These are phyloP conservation scores for Bombus huntii DNA, from an alignment of 1,140 invertebrate species.

Conservation along the genomic window DNA sequence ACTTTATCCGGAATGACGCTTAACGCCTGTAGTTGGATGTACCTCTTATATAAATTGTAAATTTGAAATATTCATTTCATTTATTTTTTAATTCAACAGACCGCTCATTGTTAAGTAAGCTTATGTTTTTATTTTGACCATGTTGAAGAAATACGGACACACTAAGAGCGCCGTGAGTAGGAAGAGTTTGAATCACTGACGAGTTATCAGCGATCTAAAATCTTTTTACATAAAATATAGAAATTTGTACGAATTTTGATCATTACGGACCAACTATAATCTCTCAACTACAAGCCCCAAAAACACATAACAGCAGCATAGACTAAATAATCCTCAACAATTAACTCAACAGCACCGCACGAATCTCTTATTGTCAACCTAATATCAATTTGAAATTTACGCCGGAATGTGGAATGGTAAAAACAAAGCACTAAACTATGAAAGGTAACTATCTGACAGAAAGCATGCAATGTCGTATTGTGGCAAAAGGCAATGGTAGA, in stretches of 20 bases:
- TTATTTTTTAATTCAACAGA: no score
- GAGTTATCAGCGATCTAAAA: not conserved
- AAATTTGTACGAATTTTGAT: not conserved
- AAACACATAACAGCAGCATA: not conserved
- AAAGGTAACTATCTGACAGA: slow-evolving; percentile 20
- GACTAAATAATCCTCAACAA: not conserved
- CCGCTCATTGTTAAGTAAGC: no score
- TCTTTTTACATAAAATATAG: not conserved
- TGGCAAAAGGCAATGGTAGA: slow-evolving; percentile 39
- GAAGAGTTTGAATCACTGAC: not conserved
- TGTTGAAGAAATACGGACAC: no score
- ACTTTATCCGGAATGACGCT: no score
- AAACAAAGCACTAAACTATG: slow-evolving; percentile 2
- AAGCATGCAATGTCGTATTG: slow-evolving; percentile 48
- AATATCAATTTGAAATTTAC: not conserved
- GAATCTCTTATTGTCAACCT: not conserved
- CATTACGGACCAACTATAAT: not conserved
- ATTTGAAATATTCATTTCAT: no score
- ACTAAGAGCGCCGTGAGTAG: no score
- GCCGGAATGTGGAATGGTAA: not conserved
- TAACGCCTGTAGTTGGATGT: no score
- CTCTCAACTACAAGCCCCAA: not conserved
- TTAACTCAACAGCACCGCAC: not conserved
- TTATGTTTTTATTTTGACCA: no score
- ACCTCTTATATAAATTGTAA: no score